Conservation (phyloP, 92 coral and sea anemone genomes). For the Blastomussa wellsi region DNA sequence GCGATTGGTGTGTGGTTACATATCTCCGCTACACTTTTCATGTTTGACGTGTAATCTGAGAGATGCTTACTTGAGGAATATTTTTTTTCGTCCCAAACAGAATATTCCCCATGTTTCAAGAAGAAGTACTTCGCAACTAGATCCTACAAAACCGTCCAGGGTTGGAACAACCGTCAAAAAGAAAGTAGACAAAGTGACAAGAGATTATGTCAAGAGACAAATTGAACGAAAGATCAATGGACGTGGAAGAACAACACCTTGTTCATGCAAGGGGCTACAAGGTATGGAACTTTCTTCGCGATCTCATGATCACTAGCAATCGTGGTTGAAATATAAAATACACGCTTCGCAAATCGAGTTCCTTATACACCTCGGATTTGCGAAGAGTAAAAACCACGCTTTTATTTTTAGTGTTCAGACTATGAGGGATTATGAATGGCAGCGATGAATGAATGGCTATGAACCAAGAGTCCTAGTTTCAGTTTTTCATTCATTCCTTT, state of each 20-base stretch:
- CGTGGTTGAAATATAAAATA: not conserved
- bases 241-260: not conserved
- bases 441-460: slow-evolving; percentile 21
- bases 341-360: not conserved
- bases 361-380: not conserved
- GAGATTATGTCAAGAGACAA: slow-evolving; percentile 10
- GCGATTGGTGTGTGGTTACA: slow-evolving; percentile 17
- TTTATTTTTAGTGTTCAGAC: not conserved
- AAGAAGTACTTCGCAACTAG: slow-evolving; percentile 57
- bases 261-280: not conserved
- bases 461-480: slow-evolving; percentile 9
- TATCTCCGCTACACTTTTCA: not conserved
- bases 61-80: slow-evolving; percentile 15
- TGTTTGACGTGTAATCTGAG: slow-evolving; percentile 40
- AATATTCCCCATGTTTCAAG: slow-evolving; percentile 50
- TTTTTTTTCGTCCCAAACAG: slow-evolving; percentile 32
- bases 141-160: slow-evolving; percentile 50
- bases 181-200: slow-evolving; percentile 3
- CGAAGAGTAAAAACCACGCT: not conserved
- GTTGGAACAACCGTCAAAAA: not conserved
- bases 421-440: too few relatives aligned
- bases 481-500: slow-evolving; percentile 20
- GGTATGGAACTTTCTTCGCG: not conserved
- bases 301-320: not conserved
- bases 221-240: not conserved